Base-by-base conservation (phyloP, 2,797 vertebrate genomes). In the Pachyuromys duprasi region DNA sequence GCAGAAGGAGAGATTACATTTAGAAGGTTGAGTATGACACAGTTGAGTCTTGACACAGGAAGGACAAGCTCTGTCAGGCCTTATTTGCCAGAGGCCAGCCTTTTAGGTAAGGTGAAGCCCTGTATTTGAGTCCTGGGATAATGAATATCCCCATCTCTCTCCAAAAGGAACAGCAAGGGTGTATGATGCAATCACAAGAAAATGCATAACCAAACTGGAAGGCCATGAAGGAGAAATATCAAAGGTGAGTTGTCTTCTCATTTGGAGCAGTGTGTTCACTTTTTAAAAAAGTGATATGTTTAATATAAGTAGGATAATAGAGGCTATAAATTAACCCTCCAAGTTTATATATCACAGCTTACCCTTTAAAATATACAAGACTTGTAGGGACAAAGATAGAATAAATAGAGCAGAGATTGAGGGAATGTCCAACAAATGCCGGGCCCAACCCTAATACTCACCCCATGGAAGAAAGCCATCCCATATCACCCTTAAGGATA, bases 211-310 rank as follows among this genome's bases (percentile, higher is more conserved):
- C 95, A 99, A 98, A 84, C 97, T 99, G 24, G 98, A 99, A 96
- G 99, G 99, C n/a, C 99, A 99, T 7, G 98, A 98, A 69, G 99
- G 99, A 65, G 99, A 99, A 97, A 99, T 99, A 98, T 99, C 99
- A 55, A 99, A 99, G 99, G 99, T 99, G 97, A 97, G 97, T 82
- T 95, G 17, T 63, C 55, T 88, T 83, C 42, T 93, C 15, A 17
- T 84, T 91, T 93, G 20, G 8, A 96, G 4, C 1, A 95, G n/a
- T 96, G 93, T 95, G 31, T 92, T 96, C 97, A 17, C 93, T 95
- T 88, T 42, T 1, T 17, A 31, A 17, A 49, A 45, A 15, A 67
- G n/a, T 57, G 0, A 31, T 60, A 4, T 14, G 31, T 11, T 93
- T 79, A 75, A 6, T 62, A 7, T 18, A 36, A 42, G 15, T 89